phyloP scores from a whole-genome alignment of 2,797 vertebrate genomes.

The Oceanodroma leucorhoa region DNA sequence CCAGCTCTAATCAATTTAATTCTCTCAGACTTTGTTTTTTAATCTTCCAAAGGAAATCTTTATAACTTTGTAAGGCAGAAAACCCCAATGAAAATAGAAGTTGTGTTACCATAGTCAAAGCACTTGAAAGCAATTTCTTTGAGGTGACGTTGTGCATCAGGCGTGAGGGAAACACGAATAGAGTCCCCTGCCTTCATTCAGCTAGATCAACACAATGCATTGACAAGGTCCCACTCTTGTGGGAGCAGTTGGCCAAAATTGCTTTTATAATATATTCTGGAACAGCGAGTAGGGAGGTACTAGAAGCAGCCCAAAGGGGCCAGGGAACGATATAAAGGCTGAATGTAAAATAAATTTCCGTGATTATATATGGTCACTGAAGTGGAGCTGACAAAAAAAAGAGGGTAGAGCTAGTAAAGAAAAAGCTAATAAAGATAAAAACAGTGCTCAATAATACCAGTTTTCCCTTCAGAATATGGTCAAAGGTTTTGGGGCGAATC shows the following conservation, averaged over 20 bases:
- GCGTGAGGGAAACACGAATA: neutral
- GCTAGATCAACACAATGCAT: neutral
- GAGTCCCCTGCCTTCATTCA: neutral
- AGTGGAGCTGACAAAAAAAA: neutral
- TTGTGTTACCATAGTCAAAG: neutral
- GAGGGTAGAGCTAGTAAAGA: neutral
- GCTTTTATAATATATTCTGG: neutral
- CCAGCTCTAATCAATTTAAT: neutral
- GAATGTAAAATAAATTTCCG: neutral
- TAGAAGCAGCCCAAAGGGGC: neutral
- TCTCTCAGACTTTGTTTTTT: neutral
- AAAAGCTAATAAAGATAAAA: neutral
- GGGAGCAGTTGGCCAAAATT: slow-evolving; percentile 7
- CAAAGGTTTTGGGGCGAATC: neutral
- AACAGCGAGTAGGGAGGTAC: neutral
- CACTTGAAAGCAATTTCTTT: neutral
- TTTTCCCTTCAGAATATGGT: neutral
- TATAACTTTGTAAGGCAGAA: neutral
- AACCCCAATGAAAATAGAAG: neutral
- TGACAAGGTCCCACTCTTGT: neutral
- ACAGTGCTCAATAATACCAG: neutral
- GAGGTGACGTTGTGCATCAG: neutral
- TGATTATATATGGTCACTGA: neutral
- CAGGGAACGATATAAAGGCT: neutral
- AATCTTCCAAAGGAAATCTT: neutral